Evolutionary conservation across 2,888 invertebrate species (phyloP), one percentile per base, ranked within the genome.

Genomic region (Timema cristinae): DNA sequence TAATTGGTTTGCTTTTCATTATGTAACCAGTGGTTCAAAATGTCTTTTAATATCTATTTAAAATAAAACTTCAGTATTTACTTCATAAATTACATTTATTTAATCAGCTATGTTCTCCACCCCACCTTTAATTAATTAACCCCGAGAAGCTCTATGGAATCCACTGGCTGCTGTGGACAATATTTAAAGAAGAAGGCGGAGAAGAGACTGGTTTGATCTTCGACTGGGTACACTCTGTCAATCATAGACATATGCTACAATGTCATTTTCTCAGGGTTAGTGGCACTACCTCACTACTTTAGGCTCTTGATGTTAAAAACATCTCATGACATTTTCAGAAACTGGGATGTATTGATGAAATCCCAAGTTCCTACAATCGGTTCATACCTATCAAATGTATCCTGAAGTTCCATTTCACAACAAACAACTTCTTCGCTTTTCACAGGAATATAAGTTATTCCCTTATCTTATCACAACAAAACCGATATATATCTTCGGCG

Each of bases 231-330:
- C n/a, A n/a, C n/a, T n/a, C 13, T 59, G 54, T 59, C 1, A 0
- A 59, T 59, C 59, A 59, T 59, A 59, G 15, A 59, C 59, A 59
- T n/a, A 59, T n/a, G 13, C 59, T 16, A 59, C 59, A 59, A 32
- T 59, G 59, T 59, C 0, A 59, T 59, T 59, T 59, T n/a, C 15
- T 59, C 13, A n/a, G 9, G 9, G 13, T 59, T n/a, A 13, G 9
- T 2, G 15, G 15, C 13, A n/a, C 1, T 59, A 59, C 15, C n/a
- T 59, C 13, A n/a, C 1, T 59, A 59, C 15, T 59, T 59, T 59
- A 59, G 10, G 32, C 13, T 59, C n/a, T 59, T 59, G 5, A 59
- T n/a, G 59, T 59, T 5, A n/a, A n/a, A 59, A 59, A 59, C 59
- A 59, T 59, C 5, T 11, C 5, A 1, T 59, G 13, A n/a, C 15